These are phyloP conservation scores for Chromis chromis DNA, from an alignment of 2,797 vertebrate genomes.

Conservation along the genomic window DNA sequence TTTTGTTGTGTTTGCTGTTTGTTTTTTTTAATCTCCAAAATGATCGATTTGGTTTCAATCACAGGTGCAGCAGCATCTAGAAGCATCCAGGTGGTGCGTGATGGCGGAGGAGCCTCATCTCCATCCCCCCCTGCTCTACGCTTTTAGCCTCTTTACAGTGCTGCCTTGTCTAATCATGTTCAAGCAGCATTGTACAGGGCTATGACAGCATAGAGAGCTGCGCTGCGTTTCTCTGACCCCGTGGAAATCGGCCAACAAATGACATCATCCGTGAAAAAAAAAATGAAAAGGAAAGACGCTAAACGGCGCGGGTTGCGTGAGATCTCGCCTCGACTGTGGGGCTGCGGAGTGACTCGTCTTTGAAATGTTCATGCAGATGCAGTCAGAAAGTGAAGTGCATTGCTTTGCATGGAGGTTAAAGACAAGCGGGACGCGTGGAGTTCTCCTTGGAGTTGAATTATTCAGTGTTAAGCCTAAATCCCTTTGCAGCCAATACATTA, in stretches of 20 bases:
- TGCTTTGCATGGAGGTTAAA: background rate
- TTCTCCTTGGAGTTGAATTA: slow-evolving; percentile 75
- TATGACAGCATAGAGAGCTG: slow-evolving; percentile 86
- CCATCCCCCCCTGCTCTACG: slow-evolving; percentile 75
- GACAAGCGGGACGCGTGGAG: background rate
- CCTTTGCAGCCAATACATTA: slow-evolving; percentile 79
- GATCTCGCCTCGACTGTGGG: background rate
- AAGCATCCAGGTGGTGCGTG: slow-evolving; percentile 44
- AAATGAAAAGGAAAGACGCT: background rate
- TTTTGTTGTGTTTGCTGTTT: background rate
- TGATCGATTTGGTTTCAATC: slow-evolving; percentile 53
- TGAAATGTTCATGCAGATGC: background rate
- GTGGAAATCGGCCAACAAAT: slow-evolving; percentile 55
- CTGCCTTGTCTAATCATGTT: slow-evolving; percentile 88
- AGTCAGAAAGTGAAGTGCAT: background rate
- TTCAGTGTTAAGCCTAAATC: slow-evolving; percentile 77
- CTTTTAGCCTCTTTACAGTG: slow-evolving; percentile 90
- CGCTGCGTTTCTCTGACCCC: slow-evolving; percentile 60
- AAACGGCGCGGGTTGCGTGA: slow-evolving; percentile 10
- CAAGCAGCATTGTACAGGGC: slow-evolving; percentile 92
- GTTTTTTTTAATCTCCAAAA: background rate
- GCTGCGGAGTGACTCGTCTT: background rate
- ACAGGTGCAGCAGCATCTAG: slow-evolving; percentile 57
- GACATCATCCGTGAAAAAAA: slow-evolving; percentile 57
- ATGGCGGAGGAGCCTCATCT: slow-evolving; percentile 51